Conservation (phyloP, 2,888 invertebrate genomes). For the Parelbella ahira region DNA sequence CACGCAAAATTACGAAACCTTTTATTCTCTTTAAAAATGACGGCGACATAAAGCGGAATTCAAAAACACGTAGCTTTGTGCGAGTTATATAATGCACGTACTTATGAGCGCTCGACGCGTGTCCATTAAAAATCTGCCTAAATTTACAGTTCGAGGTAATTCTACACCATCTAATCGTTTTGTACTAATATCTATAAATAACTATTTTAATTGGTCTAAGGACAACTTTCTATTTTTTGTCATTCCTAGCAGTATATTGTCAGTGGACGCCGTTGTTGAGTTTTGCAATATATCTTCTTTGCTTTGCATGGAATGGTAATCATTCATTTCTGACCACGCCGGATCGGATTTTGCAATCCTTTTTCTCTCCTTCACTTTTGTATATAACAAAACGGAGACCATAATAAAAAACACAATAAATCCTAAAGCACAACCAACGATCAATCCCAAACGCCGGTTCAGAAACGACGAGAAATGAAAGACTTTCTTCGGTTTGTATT, state of each 20-base stretch:
- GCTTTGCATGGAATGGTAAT: slow-evolving; percentile 71
- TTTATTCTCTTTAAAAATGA: background rate
- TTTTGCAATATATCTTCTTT: slow-evolving; percentile 70
- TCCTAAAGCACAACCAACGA: slow-evolving; percentile 70
- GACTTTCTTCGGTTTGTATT: slow-evolving; percentile 50
- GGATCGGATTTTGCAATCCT: slow-evolving; percentile 72
- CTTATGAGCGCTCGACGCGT: slow-evolving; percentile 10
- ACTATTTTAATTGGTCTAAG: slow-evolving; percentile 49
- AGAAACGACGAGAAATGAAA: slow-evolving; percentile 56
- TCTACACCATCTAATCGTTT: slow-evolving; percentile 12
- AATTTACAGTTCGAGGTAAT: slow-evolving; percentile 2
- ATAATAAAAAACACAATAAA: slow-evolving; percentile 70
- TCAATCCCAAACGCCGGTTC: slow-evolving; percentile 68
- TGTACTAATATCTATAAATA: slow-evolving; percentile 23
- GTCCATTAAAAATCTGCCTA: slow-evolving; percentile 14
- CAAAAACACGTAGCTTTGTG: too few species aligned
- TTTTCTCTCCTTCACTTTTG: slow-evolving; percentile 72
- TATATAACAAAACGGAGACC: slow-evolving; percentile 68
- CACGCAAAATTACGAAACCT: background rate
- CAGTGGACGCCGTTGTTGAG: slow-evolving; percentile 70
- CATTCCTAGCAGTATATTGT: slow-evolving; percentile 74
- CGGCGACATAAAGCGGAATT: too few species aligned
- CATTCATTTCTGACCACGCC: slow-evolving; percentile 72
- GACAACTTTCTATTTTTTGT: slow-evolving; percentile 59
- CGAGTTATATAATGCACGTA: too few species aligned